These are phyloP conservation scores for Actenoides hombroni DNA, from an alignment of 2,113 vertebrate species.

Conservation along the genomic window DNA sequence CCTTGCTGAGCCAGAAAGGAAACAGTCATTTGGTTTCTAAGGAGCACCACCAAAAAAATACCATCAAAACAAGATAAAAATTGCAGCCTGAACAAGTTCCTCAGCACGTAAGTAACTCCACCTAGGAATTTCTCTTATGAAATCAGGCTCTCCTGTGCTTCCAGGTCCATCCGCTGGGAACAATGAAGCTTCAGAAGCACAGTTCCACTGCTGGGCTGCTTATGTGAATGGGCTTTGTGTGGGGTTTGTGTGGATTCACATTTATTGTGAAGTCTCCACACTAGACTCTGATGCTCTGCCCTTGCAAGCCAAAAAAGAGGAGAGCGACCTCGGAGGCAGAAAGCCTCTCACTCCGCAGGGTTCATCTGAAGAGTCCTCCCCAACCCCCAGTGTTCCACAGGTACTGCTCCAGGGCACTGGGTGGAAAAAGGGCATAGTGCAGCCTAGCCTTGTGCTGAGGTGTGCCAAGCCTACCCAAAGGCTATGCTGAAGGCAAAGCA, in stretches of 20 bases:
- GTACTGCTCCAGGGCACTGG: fast-evolving
- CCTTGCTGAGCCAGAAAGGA: conserved; percentile 75
- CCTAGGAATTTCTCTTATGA: background rate
- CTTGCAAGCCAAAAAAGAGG: background rate
- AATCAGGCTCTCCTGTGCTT: background rate
- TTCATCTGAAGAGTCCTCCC: background rate
- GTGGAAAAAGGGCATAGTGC: background rate
- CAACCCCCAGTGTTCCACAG: fast-evolving
- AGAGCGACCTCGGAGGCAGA: background rate
- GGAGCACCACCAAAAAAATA: conserved; percentile 76
- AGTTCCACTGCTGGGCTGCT: fast-evolving
- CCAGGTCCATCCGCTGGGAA: background rate
- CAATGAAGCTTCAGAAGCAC: background rate
- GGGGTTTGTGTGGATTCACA: fast-evolving
- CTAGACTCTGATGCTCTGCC: background rate
- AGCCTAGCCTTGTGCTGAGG: fast-evolving
- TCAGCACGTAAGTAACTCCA: conserved; percentile 12
- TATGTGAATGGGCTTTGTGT: background rate
- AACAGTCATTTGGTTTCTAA: conserved; percentile 73
- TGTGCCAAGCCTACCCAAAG: background rate
- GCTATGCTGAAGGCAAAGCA: background rate
- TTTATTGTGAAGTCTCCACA: background rate
- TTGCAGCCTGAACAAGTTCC: background rate
- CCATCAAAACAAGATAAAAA: conserved; percentile 64
- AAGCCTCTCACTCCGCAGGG: background rate